A percentile compares a stretch with the other conserved stretches of the same genome.
phyloP scores from a whole-genome alignment of 2,888 invertebrate genomes.

The Tinea trinotella region DNA sequence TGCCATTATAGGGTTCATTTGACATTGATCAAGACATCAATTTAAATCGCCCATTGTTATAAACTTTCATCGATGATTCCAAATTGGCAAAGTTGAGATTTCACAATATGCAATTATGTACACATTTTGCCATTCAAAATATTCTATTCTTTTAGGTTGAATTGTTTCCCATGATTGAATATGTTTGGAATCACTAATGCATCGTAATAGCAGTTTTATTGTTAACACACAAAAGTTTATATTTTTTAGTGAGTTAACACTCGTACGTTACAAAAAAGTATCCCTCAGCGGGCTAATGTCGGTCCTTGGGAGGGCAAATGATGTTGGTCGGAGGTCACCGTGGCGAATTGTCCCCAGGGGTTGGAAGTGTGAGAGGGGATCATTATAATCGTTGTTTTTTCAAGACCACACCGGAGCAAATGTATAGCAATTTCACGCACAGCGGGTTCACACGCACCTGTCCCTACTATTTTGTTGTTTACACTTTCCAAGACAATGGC shows the following conservation, averaged over 20 bases:
- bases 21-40: conserved; percentile 41
- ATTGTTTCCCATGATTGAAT: background rate
- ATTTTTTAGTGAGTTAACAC: background rate
- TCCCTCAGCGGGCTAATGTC: background rate
- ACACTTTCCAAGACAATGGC: conserved; percentile 24
- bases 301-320: conserved; percentile 38
- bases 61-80: conserved; percentile 19
- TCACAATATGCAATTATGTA: conserved; percentile 25
- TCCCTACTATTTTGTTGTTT: conserved; percentile 41
- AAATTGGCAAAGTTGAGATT: conserved; percentile 33
- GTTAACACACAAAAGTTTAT: background rate
- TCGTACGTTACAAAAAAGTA: background rate
- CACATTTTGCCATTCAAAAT: background rate
- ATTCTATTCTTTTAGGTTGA: background rate
- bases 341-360: conserved; percentile 56
- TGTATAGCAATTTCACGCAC: conserved; percentile 66
- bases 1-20: conserved; percentile 21
- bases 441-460: conserved; percentile 61
- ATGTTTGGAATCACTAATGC: too few species aligned
- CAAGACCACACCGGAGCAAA: conserved; percentile 66
- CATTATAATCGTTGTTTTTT: conserved; percentile 52
- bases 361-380: conserved; percentile 53
- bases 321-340: conserved; percentile 51
- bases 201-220: background rate
- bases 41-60: conserved; percentile 48